phyloP scores from a whole-genome alignment of 2,113 vertebrate genomes.

The Xyrauchen texanus region DNA sequence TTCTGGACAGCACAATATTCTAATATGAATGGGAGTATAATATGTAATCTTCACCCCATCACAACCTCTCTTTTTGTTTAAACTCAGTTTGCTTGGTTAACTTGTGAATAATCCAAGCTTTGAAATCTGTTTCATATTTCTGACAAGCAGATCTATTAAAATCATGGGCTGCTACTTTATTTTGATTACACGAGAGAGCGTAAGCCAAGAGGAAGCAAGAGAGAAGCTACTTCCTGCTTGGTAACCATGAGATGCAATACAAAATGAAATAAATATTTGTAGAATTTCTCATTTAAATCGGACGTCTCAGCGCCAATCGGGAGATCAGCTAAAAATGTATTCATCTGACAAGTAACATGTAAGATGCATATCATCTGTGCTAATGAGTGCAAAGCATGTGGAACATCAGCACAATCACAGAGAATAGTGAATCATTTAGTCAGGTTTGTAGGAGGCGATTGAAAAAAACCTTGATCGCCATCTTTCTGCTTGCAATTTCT shows the following conservation, averaged over 20 bases:
- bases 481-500: slow-evolving; percentile 62
- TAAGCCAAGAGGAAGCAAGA: slow-evolving; percentile 11
- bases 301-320: slow-evolving; percentile 47
- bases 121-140: slow-evolving; percentile 67
- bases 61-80: slow-evolving; percentile 62
- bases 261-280: slow-evolving; percentile 52
- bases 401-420: slow-evolving; percentile 70
- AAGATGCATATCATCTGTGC: slow-evolving; percentile 64
- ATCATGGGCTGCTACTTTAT: slow-evolving; percentile 67
- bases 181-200: slow-evolving; percentile 61
- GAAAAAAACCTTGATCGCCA: slow-evolving; percentile 69
- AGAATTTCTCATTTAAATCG: slow-evolving; percentile 49
- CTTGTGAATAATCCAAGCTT: slow-evolving; percentile 69
- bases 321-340: slow-evolving; percentile 48
- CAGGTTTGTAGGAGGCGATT: slow-evolving; percentile 70
- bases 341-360: slow-evolving; percentile 53
- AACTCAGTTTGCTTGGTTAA: slow-evolving; percentile 67
- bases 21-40: slow-evolving; percentile 57
- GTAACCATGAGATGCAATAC: slow-evolving; percentile 44
- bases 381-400: slow-evolving; percentile 65
- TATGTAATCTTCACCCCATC: slow-evolving; percentile 61
- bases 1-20: slow-evolving; percentile 48
- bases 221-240: slow-evolving; percentile 36
- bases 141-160: slow-evolving; percentile 67
- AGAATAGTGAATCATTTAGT: slow-evolving; percentile 68